Evolutionary conservation across 2,888 invertebrate genomes (phyloP).

Genomic region (Metacarcinus magister): DNA sequence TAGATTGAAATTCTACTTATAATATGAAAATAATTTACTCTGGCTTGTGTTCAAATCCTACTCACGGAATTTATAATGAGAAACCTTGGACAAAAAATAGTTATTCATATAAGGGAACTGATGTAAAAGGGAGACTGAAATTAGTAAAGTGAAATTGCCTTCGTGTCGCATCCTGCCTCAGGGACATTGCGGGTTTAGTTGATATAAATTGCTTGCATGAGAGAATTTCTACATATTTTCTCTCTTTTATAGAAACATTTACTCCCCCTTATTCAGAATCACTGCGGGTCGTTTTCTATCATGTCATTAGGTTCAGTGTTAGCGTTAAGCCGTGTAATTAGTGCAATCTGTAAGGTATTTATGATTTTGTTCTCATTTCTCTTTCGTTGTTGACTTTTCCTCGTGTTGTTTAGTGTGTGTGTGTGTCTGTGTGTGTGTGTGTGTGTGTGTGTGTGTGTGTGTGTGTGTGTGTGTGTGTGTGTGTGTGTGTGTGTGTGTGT

Average conservation of each 20-base stretch:
- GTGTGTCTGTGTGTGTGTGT: neutral
- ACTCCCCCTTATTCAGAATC: slow-evolving; percentile 38
- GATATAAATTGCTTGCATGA: neutral
- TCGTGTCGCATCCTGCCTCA: neutral
- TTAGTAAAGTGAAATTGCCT: slow-evolving; percentile 43
- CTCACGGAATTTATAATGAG: neutral
- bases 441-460: too few relatives aligned
- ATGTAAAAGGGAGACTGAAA: neutral
- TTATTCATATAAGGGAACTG: neutral
- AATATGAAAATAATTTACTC: neutral
- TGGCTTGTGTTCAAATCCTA: neutral
- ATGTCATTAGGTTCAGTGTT: neutral
- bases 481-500: too few relatives aligned
- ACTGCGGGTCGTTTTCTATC: neutral
- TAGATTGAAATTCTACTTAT: neutral
- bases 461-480: too few relatives aligned
- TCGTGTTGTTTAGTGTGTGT: slow-evolving; percentile 44
- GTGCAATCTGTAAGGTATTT: neutral
- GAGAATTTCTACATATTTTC: neutral
- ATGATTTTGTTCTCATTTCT: neutral
- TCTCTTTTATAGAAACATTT: neutral
- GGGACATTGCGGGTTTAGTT: neutral
- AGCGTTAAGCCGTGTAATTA: neutral
- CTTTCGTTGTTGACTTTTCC: neutral
- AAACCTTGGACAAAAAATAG: neutral